Base-by-base conservation (phyloP, 2,888 invertebrate genomes). In the Aricia artaxerxes region DNA sequence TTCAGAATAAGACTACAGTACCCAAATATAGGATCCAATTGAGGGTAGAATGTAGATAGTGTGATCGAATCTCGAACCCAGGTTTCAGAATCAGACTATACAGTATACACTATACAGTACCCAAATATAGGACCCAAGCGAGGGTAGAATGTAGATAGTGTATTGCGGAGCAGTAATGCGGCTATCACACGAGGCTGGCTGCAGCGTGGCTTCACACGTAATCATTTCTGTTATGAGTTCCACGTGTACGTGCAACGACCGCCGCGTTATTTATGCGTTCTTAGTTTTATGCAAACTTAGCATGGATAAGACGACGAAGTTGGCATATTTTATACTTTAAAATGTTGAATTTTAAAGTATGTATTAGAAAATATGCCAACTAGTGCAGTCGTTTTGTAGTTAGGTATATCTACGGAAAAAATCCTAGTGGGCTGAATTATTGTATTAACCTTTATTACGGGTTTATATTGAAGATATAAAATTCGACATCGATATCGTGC, bases 181-280 rank as follows among this genome's bases (percentile, higher is more conserved):
- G 24, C 49, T 49, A 75, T 49, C 44, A 24, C 44, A 49, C 31
- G 44, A 49, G 73, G 44, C 75, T 49, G 11, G n/a, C 73, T 73
- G 84, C 80, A 82, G 83, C 84, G 86, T 84, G 84, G 84, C 85
- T 88, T 88, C 88, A 87, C 89, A 89, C 88, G 88, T 90, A 90
- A 90, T 90, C 88, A 89, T 89, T 90, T 90, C 88, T 87, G 87
- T 88, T 89, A 88, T 87, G 87, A 90, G 87, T 85, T 87, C 87
- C 89, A 89, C 87, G 88, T 88, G 87, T 88, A 86, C 85, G 86
- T 85, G 85, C 83, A 85, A 84, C 86, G 85, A 85, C 82, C 83
- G 84, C 85, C 84, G 83, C 83, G 83, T 85, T 87, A 87, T 89
- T 87, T 88, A 89, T 86, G 86, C 82, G 81, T 84, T 85, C 84